These are phyloP conservation scores for Potamarius usumacintae DNA, from an alignment of 2,113 vertebrate species.

Conservation along the genomic window DNA sequence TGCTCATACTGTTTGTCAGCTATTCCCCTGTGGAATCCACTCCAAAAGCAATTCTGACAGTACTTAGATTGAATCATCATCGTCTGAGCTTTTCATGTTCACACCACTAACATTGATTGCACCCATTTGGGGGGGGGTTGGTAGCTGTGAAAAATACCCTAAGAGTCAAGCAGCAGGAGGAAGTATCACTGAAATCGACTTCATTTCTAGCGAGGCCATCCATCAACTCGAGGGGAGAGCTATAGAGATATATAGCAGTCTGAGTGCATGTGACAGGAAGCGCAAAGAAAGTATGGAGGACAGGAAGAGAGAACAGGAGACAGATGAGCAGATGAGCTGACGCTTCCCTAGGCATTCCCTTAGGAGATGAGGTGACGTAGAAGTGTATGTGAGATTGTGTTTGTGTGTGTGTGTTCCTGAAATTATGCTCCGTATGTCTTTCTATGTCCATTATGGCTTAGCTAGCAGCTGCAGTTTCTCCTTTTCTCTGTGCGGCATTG, in stretches of 20 bases:
- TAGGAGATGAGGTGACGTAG: conserved; percentile 13
- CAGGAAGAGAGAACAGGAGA: background rate
- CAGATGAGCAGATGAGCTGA: conserved; percentile 4
- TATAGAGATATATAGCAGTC: background rate
- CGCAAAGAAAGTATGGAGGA: background rate
- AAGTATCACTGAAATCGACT: conserved; percentile 4
- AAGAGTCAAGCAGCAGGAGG: background rate
- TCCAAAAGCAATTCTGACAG: conserved; percentile 40
- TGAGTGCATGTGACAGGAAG: background rate
- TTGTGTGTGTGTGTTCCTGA: background rate
- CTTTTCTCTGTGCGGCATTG: background rate
- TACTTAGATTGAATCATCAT: conserved; percentile 50
- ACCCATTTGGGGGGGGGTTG: background rate
- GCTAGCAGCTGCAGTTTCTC: conserved; percentile 61
- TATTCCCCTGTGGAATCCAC: conserved; percentile 25
- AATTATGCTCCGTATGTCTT: conserved; percentile 6
- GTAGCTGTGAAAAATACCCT: conserved; percentile 15
- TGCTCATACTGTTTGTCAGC: conserved; percentile 25
- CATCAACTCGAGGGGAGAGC: conserved; percentile 15
- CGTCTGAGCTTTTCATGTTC: conserved; percentile 39
- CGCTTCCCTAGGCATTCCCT: background rate
- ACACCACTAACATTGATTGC: conserved; percentile 37
- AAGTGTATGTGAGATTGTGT: background rate
- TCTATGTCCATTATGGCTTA: conserved; percentile 1
- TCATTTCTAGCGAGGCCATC: conserved; percentile 9